Base-by-base conservation (phyloP, 2,888 invertebrate genomes). In the Heliconius ismenius region DNA sequence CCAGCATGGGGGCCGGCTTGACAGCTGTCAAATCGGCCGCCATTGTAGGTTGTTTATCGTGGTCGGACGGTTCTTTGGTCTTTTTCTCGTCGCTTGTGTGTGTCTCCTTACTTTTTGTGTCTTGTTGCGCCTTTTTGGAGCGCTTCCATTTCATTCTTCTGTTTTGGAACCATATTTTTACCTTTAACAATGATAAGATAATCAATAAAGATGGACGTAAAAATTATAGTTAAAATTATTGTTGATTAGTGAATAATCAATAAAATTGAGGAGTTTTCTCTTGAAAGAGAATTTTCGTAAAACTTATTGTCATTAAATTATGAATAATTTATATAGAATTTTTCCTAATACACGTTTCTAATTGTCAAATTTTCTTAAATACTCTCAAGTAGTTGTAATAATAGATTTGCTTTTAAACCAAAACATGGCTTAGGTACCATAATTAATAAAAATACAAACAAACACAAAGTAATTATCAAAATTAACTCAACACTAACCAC, bases 131-230 rank as follows among this genome's bases (percentile, higher is more conserved):
- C 86, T 99, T 99, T 95, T 99, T 99, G 81, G 98, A 98, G 18
- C 99, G 95, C 90, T 99, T 99, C 98, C 99, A 99, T 89, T 99
- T 99, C 99, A 99, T 99, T 84, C 99, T 96, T 73, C 99, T 95
- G 90, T 99, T 99, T 95, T 99, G 99, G 92, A 99, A 99, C 99
- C 98, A 99, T 85, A 99, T 98, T 95, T 98, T 98, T 80, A 98
- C 98, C 98, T 98, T 18, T 85, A 85, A 83, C 81, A 88, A 86
- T 84, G 74, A 81, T 79, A 70, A 36, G 26, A 28, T 15, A 26
- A 43, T 62, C 24, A 72, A 24, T 72, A 69, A 11, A 32, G 26
- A n/a, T 49, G 7, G 15, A 21, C 21, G 7, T 21, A 49, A 18
- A 0, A 21, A 49, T 49, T 7, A 3, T 21, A 7, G 18, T 18